phyloP scores from a whole-genome alignment of 2,797 vertebrate genomes.

The Takifugu rubripes region DNA sequence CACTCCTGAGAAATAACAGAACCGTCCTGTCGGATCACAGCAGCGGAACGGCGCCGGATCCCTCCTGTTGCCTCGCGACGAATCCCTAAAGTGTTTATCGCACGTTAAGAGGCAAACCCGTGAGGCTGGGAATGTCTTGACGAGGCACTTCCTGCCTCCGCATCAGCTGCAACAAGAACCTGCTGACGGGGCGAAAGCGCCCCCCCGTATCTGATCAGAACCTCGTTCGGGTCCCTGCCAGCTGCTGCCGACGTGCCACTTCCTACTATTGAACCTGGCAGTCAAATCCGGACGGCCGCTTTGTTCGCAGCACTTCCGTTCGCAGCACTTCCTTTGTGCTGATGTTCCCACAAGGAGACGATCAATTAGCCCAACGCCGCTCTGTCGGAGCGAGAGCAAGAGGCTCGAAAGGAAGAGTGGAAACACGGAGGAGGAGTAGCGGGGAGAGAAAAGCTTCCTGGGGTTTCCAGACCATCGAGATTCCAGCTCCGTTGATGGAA shows the following conservation, averaged over 20 bases:
- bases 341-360: conserved; percentile 7
- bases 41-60: no score
- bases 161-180: neutral
- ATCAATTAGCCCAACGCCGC: conserved; percentile 54
- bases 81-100: no score
- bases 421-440: neutral
- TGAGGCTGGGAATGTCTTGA: no score
- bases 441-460: conserved; percentile 1
- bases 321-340: no score
- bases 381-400: neutral
- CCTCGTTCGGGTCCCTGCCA: conserved; percentile 22
- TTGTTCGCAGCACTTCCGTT: conserved; percentile 56
- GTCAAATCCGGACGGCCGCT: conserved; percentile 44
- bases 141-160: neutral
- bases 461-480: conserved; percentile 8
- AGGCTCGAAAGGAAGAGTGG: no score
- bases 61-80: no score
- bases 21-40: no score
- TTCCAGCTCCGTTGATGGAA: conserved; percentile 44
- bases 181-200: conserved; percentile 56
- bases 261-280: conserved; percentile 51
- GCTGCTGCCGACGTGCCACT: conserved; percentile 16
- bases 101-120: no score
- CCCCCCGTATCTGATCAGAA: conserved; percentile 16
- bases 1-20: no score